Percentiles rank a stretch among this genome's conserved stretches.
These are phyloP conservation scores for Rhinophrynus dorsalis DNA, from an alignment of 2,797 vertebrate species.

Conservation along the genomic window DNA sequence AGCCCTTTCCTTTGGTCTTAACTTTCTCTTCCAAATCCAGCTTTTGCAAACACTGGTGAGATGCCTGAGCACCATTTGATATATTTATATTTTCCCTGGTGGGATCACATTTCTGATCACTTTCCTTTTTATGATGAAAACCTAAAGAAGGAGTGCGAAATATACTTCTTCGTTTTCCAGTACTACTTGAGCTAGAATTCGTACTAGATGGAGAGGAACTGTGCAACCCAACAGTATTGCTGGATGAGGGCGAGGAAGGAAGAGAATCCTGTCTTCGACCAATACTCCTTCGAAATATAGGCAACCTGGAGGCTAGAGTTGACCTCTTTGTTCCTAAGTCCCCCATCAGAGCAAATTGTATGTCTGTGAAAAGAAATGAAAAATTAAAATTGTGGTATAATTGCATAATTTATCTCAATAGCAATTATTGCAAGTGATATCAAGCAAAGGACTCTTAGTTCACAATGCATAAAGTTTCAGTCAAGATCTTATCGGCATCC, in stretches of 20 bases:
- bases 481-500: no score
- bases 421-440: no score
- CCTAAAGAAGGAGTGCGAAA: constrained; percentile 92
- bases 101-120: constrained; percentile 72
- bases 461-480: no score
- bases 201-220: constrained; percentile 96
- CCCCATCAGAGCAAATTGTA: constrained; percentile 78
- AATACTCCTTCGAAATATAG: constrained; percentile 91
- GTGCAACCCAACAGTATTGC: constrained; percentile 82
- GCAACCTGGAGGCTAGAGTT: constrained; percentile 93
- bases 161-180: constrained; percentile 89
- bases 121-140: constrained; percentile 84
- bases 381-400: not conserved
- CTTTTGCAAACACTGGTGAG: constrained; percentile 67
- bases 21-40: constrained; percentile 68
- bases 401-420: no score
- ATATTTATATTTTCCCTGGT: constrained; percentile 64
- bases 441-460: no score
- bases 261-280: constrained; percentile 89
- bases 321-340: constrained; percentile 89
- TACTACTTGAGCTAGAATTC: constrained; percentile 95
- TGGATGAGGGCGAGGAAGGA: constrained; percentile 93
- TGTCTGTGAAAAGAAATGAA: not conserved
- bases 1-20: constrained; percentile 81
- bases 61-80: constrained; percentile 68